phyloP scores from a whole-genome alignment of 2,113 vertebrate genomes.

The Oceanodroma tethys region DNA sequence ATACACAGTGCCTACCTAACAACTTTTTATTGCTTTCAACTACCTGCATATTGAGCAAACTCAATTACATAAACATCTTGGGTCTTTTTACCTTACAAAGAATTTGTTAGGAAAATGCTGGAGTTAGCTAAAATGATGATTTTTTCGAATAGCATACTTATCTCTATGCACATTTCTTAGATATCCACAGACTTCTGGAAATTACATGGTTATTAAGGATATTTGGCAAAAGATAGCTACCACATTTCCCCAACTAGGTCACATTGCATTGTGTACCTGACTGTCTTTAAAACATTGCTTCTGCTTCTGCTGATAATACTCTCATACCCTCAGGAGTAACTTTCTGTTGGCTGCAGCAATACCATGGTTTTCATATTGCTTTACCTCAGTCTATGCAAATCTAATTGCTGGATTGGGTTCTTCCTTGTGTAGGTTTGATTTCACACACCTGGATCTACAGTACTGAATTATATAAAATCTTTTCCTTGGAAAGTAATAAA shows the following conservation, averaged over 20 bases:
- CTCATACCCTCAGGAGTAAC: neutral
- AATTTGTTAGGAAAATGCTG: neutral
- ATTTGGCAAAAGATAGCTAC: neutral
- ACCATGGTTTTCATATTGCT: neutral
- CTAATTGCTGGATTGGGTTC: neutral
- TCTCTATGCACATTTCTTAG: neutral
- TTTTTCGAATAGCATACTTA: neutral
- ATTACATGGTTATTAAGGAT: neutral
- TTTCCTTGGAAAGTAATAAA: neutral
- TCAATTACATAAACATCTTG: neutral
- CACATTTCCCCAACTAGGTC: neutral
- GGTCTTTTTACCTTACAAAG: neutral
- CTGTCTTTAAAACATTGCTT: neutral
- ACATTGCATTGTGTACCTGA: neutral
- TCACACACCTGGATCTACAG: neutral
- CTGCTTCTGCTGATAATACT: neutral
- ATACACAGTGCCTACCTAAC: neutral
- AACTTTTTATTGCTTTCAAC: neutral
- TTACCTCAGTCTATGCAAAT: neutral
- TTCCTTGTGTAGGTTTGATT: neutral
- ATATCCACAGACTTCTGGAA: neutral
- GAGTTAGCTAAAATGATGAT: neutral
- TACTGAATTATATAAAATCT: neutral
- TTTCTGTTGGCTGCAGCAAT: neutral
- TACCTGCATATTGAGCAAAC: neutral